phyloP scores from a whole-genome alignment of 2,113 vertebrate species.

The Dipodomys merriami region DNA sequence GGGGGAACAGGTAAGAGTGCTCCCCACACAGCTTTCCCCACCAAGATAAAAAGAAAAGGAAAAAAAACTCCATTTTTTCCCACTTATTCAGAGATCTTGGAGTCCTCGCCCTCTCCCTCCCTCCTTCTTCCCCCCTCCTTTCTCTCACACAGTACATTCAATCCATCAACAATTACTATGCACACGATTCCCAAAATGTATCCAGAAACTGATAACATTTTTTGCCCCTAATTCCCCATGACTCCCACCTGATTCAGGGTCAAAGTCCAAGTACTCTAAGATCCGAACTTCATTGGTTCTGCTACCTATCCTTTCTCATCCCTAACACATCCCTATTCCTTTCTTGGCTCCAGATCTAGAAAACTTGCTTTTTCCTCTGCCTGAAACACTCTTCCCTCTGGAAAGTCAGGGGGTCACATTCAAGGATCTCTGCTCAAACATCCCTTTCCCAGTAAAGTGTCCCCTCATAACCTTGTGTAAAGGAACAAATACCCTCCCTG shows the following conservation, averaged over 20 bases:
- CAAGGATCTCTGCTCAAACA: no score
- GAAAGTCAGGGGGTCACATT: neutral
- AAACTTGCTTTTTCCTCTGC: neutral
- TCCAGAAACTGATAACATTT: neutral
- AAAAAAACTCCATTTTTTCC: neutral
- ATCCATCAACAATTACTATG: neutral
- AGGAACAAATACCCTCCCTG: neutral
- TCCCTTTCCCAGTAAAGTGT: neutral
- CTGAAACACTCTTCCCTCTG: neutral
- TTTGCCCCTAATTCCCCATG: neutral
- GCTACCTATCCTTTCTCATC: neutral
- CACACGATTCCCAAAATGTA: neutral
- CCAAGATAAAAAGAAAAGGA: neutral
- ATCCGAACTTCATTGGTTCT: neutral
- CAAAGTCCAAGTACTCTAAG: neutral
- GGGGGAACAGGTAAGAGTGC: no score
- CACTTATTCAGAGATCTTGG: neutral
- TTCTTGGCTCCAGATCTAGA: neutral
- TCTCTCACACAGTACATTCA: neutral
- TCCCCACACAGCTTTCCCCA: neutral
- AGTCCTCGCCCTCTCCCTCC: neutral
- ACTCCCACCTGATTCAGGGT: neutral
- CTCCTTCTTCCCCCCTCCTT: neutral
- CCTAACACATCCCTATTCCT: neutral
- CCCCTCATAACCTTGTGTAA: neutral